These are phyloP conservation scores for Gryllus longicercus DNA, from an alignment of 2,888 invertebrate genomes.

Conservation along the genomic window DNA sequence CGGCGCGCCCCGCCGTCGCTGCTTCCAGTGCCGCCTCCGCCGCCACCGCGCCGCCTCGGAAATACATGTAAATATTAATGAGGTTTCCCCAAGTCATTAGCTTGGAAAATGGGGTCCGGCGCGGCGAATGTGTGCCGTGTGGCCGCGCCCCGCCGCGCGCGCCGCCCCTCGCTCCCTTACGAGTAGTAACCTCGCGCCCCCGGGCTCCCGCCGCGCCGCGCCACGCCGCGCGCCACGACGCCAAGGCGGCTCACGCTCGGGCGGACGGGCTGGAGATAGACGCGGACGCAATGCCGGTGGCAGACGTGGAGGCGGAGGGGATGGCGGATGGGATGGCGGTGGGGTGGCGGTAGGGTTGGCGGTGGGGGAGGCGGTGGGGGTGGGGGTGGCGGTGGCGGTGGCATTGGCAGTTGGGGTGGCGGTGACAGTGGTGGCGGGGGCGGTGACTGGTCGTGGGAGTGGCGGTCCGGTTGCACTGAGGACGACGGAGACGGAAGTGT, in stretches of 20 bases:
- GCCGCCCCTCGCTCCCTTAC: slow-evolving; percentile 17
- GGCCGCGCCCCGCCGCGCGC: background rate
- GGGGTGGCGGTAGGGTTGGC: too few species aligned
- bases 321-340: too few species aligned
- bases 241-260: background rate
- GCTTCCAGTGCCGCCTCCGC: slow-evolving; percentile 17
- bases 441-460: too few species aligned
- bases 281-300: background rate
- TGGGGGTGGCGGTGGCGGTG: too few species aligned
- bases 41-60: slow-evolving; percentile 28
- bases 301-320: too few species aligned
- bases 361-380: too few species aligned
- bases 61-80: slow-evolving; percentile 38
- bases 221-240: background rate
- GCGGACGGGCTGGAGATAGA: background rate
- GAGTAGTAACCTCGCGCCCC: background rate
- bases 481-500: too few species aligned
- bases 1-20: slow-evolving; percentile 18
- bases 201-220: background rate
- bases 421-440: too few species aligned
- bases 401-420: too few species aligned
- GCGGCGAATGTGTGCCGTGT: slow-evolving; percentile 19
- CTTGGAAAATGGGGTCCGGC: slow-evolving; percentile 37
- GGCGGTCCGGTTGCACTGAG: too few species aligned
- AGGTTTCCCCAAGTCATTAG: slow-evolving; percentile 38